Percentiles rank a stretch among this genome's conserved stretches.
Evolutionary conservation across 2,888 invertebrate genomes (phyloP).

Genomic region (Tetranychus truncatus): DNA sequence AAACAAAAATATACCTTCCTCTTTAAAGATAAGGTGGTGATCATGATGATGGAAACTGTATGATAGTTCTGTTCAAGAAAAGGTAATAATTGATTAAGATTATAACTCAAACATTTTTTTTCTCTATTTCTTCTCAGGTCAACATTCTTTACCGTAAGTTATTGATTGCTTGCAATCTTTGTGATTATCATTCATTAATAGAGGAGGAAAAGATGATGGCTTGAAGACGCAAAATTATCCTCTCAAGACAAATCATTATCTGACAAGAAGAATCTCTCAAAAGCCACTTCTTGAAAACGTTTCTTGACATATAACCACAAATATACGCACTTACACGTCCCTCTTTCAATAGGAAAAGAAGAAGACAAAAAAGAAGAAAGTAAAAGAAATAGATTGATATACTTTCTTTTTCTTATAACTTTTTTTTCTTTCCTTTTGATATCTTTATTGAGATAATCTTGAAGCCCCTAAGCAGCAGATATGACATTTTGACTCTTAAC

Average conservation of each 20-base stretch:
- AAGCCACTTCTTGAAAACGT: background rate
- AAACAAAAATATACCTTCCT: no score
- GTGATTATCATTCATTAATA: background rate
- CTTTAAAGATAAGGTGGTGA: no score
- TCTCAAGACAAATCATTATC: background rate
- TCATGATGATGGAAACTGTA: background rate
- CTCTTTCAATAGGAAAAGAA: background rate
- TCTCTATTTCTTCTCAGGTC: background rate
- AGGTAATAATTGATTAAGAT: slow-evolving; percentile 14
- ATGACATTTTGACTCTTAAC: background rate
- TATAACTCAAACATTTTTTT: background rate
- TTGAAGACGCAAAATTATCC: background rate
- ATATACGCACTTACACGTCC: background rate
- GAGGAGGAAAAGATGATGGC: background rate
- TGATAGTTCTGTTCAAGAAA: background rate
- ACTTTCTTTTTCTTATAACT: no score
- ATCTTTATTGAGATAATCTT: background rate
- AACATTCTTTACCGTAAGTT: background rate
- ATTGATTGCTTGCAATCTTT: background rate
- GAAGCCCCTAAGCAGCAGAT: background rate
- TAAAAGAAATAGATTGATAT: background rate
- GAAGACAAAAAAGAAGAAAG: no score
- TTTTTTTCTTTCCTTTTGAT: background rate
- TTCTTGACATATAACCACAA: background rate
- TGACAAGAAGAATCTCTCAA: background rate